Base-by-base conservation (phyloP, 1,140 invertebrate genomes). In the Apis cerana region DNA sequence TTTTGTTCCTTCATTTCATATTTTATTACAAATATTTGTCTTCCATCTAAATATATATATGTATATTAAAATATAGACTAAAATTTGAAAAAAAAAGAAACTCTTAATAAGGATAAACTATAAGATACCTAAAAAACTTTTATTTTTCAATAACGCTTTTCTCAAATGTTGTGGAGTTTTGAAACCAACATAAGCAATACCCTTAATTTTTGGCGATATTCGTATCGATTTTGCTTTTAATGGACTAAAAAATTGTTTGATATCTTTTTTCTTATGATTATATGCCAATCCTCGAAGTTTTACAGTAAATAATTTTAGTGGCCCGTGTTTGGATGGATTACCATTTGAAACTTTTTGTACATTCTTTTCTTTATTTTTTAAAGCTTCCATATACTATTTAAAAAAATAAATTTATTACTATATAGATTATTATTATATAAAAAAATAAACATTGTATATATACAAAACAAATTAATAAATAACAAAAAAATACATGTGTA, bases 101-200 rank as follows among this genome's bases (percentile, higher is more conserved):
- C 56, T 64, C 65, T 58, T 68, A 2, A 76, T 69, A 43, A 5
- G n/a, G 33, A 48, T 17, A 17, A 54, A 52, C 33, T 64, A 70
- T 33, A 21, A 59, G 85, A 78, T 94, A 97, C 96, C 95, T 90
- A 97, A 95, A 92, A 98, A 98, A 91, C 97, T 97, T 94, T 97
- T 98, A 92, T 98, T 96, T 94, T 98, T 99, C 54, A 95, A 94
- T 83, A 99, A 93, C 10, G 97, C 98, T 90, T 97, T 96, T 50
- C 97, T 97, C 90, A 97, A 95, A 82, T 97, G 96, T 84, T 96
- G 96, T 89, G 98, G 97, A 2, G 96, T 97, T 92, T 97, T 96
- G 89, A 99, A 99, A 11, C 98, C 97, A 69, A 98, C 97, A 95
- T 97, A 99, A 54, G 98, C 98, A 85, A 99, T 97, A n/a, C 97